Percentiles rank a stretch among this genome's conserved stretches.
Evolutionary conservation across 1,140 invertebrate genomes (phyloP).

Genomic region (Drosophila dunni): DNA sequence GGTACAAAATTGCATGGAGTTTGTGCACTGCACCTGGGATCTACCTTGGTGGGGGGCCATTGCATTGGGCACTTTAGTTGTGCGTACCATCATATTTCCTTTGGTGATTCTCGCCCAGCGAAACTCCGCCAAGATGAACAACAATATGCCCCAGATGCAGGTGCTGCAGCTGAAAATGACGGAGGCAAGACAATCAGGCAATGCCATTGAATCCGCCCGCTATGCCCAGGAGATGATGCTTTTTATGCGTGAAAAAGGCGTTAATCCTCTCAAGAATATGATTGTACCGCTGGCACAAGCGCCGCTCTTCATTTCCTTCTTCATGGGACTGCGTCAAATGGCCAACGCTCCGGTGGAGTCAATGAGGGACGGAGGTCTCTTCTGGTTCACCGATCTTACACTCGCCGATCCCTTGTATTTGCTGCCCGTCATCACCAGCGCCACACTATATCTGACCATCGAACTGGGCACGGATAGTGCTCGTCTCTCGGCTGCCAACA

Average conservation of each 20-base stretch:
- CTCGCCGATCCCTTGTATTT: conserved; percentile 95
- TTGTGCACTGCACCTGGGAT: conserved; percentile 89
- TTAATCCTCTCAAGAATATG: conserved; percentile 93
- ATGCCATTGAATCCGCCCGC: conserved; percentile 90
- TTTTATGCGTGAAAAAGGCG: conserved; percentile 92
- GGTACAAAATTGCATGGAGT: conserved; percentile 92
- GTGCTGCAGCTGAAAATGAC: conserved; percentile 92
- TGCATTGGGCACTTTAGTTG: conserved; percentile 89
- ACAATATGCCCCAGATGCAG: conserved; percentile 92
- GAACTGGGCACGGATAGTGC: conserved; percentile 93
- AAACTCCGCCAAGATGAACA: conserved; percentile 91
- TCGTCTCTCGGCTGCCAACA: conserved; percentile 87
- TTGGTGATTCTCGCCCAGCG: conserved; percentile 92
- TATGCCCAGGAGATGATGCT: conserved; percentile 90
- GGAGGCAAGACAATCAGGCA: conserved; percentile 91
- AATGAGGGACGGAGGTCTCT: conserved; percentile 94
- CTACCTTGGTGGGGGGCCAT: conserved; percentile 97
- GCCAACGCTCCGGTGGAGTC: conserved; percentile 94
- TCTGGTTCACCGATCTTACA: conserved; percentile 97
- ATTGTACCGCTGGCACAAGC: conserved; percentile 93
- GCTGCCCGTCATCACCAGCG: conserved; percentile 93
- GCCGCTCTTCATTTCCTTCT: conserved; percentile 96
- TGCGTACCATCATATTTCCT: conserved; percentile 92
- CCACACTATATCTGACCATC: conserved; percentile 92
- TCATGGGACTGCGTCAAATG: conserved; percentile 93